These are phyloP conservation scores for Camptogramma bilineatum DNA, from an alignment of 2,888 invertebrate species.

Conservation along the genomic window DNA sequence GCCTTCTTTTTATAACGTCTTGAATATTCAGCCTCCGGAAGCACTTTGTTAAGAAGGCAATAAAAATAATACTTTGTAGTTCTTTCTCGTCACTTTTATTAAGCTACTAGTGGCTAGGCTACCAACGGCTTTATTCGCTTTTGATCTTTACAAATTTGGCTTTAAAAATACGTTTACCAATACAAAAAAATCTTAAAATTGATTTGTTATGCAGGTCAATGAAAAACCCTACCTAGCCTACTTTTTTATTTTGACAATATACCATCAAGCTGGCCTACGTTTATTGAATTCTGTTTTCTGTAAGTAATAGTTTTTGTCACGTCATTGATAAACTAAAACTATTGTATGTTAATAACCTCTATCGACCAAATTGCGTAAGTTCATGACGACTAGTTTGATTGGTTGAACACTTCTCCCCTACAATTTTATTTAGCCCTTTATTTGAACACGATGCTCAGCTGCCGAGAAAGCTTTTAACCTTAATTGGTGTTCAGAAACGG, in stretches of 20 bases:
- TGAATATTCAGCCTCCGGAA: conserved; percentile 55
- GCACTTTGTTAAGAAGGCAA: conserved; percentile 57
- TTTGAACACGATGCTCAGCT: conserved; percentile 41
- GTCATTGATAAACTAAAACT: conserved; percentile 22
- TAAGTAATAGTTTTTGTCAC: background rate
- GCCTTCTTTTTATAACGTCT: conserved; percentile 50
- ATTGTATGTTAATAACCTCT: conserved; percentile 25
- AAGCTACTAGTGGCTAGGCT: background rate
- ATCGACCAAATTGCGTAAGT: conserved; percentile 13
- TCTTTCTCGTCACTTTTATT: conserved; percentile 28
- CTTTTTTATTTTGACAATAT: background rate
- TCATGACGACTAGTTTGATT: conserved; percentile 24
- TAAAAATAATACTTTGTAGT: conserved; percentile 52
- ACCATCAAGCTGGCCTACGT: background rate
- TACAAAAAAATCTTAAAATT: too few species aligned
- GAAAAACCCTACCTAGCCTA: too few species aligned
- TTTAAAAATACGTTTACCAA: too few species aligned
- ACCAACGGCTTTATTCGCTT: background rate
- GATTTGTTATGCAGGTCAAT: too few species aligned
- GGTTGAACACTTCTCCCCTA: conserved; percentile 38
- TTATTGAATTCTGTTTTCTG: too few species aligned
- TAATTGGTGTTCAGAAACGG: conserved; percentile 49
- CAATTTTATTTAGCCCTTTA: conserved; percentile 38
- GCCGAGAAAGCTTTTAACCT: conserved; percentile 50
- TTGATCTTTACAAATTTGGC: background rate